phyloP scores from a whole-genome alignment of 2,888 invertebrate species.

The Homarus gammarus region DNA sequence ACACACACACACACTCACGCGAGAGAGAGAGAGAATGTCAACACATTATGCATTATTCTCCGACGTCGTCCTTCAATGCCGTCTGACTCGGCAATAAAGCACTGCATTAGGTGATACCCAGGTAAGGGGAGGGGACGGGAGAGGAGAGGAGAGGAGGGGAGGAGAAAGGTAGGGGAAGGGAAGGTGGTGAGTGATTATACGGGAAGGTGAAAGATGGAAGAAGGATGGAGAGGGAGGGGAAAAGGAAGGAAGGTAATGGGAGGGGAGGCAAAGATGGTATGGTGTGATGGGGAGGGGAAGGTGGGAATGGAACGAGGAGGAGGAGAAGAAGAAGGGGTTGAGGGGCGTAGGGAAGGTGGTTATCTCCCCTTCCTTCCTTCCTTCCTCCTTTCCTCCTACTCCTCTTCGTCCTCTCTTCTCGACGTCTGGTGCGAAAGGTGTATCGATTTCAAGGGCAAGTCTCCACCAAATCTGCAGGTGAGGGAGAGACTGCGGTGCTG shows the following conservation, averaged over 20 bases:
- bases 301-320: not conserved
- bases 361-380: not conserved
- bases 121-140: not conserved
- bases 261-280: no score
- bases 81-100: not conserved
- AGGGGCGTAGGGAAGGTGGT: not conserved
- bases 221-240: no score
- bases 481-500: not conserved
- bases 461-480: not conserved
- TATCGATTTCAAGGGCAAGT: constrained; percentile 1
- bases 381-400: not conserved
- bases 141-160: not conserved
- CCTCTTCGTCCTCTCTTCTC: not conserved
- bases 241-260: no score
- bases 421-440: not conserved
- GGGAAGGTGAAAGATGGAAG: no score
- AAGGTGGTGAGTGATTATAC: no score
- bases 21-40: not conserved
- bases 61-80: not conserved
- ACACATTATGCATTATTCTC: not conserved
- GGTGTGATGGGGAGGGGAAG: not conserved
- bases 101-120: not conserved
- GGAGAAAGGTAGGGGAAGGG: no score
- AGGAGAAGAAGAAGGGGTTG: not conserved
- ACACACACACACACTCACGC: not conserved